phyloP scores from a whole-genome alignment of 2,797 vertebrate species.

The Fistularia commersonii region DNA sequence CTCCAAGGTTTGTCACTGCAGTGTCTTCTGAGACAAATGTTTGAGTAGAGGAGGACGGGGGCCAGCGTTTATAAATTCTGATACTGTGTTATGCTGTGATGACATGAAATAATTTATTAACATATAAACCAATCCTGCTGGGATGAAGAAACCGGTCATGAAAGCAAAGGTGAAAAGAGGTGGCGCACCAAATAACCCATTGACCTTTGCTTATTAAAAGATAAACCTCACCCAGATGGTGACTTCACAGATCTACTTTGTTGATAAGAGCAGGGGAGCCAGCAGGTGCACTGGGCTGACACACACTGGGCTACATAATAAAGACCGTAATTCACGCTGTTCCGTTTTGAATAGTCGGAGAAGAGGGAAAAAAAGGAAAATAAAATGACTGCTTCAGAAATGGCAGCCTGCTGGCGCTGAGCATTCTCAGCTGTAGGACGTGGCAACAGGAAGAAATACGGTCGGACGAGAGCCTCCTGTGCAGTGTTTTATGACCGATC shows the following conservation, averaged over 20 bases:
- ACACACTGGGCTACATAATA: slow-evolving; percentile 8
- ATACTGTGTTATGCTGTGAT: too few species aligned
- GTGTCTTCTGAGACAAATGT: slow-evolving; percentile 8
- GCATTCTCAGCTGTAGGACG: slow-evolving; percentile 55
- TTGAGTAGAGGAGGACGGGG: neutral
- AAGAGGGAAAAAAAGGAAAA: neutral
- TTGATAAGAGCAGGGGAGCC: slow-evolving; percentile 58
- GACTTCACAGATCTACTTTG: slow-evolving; percentile 36
- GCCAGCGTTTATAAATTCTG: too few species aligned
- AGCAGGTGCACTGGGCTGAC: slow-evolving; percentile 58
- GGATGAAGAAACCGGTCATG: neutral
- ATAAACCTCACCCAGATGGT: slow-evolving; percentile 30
- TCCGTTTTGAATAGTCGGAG: slow-evolving; percentile 30
- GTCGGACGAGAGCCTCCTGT: neutral
- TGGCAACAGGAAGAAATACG: slow-evolving; percentile 41
- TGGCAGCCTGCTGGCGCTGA: slow-evolving; percentile 13
- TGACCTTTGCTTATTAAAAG: slow-evolving; percentile 48
- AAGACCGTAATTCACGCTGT: slow-evolving; percentile 10
- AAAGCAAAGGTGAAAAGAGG: slow-evolving; percentile 10
- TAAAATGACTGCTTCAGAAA: slow-evolving; percentile 30
- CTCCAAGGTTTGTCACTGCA: slow-evolving; percentile 4
- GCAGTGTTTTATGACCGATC: slow-evolving; percentile 12
- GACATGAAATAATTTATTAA: neutral
- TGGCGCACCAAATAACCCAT: slow-evolving; percentile 11
- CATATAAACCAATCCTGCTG: neutral